Percentiles rank a stretch among this genome's conserved stretches.
Conservation (phyloP, 1,140 invertebrate genomes). For the Piezodorus guildinii region DNA sequence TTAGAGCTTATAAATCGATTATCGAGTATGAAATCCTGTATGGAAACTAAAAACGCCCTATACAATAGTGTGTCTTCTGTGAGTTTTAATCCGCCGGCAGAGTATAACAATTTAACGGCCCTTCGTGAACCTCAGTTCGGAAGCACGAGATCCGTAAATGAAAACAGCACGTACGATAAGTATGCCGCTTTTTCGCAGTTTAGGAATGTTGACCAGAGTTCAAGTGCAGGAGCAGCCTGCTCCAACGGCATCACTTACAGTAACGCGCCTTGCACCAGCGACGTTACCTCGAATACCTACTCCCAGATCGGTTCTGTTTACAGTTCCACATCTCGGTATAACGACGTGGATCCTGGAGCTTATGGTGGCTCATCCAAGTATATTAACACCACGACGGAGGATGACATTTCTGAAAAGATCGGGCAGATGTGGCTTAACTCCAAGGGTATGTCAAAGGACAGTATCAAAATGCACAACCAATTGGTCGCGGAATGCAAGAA, state of each 20-base stretch:
- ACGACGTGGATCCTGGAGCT: not conserved
- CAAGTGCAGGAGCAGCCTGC: not conserved
- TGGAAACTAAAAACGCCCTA: not conserved
- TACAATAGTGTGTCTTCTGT: not conserved
- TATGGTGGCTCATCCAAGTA: not conserved
- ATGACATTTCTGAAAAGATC: not conserved
- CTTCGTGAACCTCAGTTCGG: not conserved
- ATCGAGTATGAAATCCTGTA: not conserved
- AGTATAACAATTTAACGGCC: not conserved
- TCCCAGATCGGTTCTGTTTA: not conserved
- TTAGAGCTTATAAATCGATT: not conserved
- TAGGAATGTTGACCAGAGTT: not conserved
- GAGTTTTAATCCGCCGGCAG: not conserved
- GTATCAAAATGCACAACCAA: slow-evolving; percentile 18
- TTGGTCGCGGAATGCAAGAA: slow-evolving; percentile 17
- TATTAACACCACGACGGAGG: not conserved
- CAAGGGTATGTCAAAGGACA: slow-evolving; percentile 5
- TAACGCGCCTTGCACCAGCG: not conserved
- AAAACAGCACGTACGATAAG: not conserved
- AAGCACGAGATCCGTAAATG: not conserved
- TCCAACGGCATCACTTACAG: not conserved
- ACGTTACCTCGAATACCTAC: not conserved
- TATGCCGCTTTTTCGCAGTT: not conserved
- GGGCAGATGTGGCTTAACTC: slow-evolving; percentile 2
- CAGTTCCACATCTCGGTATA: not conserved